These are phyloP conservation scores for Andrena hattorfiana DNA, from an alignment of 2,888 invertebrate genomes.

Conservation along the genomic window DNA sequence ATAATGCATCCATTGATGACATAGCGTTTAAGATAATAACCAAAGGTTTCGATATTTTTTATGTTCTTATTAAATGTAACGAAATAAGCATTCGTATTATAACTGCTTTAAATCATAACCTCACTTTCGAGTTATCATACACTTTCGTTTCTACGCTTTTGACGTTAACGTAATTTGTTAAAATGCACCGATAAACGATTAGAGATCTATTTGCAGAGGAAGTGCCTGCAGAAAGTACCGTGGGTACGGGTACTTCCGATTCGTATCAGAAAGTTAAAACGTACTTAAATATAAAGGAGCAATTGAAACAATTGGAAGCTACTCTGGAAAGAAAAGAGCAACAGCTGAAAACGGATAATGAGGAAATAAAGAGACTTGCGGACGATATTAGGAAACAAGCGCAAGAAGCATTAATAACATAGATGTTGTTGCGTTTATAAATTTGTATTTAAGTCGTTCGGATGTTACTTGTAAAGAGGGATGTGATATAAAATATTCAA, in stretches of 20 bases:
- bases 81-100: constrained; percentile 17
- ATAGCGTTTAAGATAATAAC: constrained; percentile 76
- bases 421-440: constrained; percentile 7
- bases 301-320: constrained; percentile 78
- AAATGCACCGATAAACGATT: not conserved
- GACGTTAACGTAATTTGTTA: not conserved
- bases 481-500: not conserved
- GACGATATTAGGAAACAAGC: constrained; percentile 84
- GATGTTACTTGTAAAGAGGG: constrained; percentile 5
- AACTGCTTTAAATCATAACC: constrained; percentile 44
- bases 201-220: constrained; percentile 81
- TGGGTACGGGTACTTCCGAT: constrained; percentile 69
- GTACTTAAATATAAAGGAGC: constrained; percentile 80
- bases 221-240: constrained; percentile 78
- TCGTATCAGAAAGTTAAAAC: constrained; percentile 80
- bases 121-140: constrained; percentile 15
- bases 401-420: constrained; percentile 78
- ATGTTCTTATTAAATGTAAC: constrained; percentile 12
- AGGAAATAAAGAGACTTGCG: constrained; percentile 81
- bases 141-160: not conserved
- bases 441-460: constrained; percentile 1
- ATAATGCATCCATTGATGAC: constrained; percentile 75
- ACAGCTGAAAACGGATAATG: constrained; percentile 76
- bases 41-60: constrained; percentile 61
- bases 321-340: constrained; percentile 76